Percentiles rank a stretch among this genome's conserved stretches.
phyloP scores from a whole-genome alignment of 2,113 vertebrate species.

The Otus sunia region DNA sequence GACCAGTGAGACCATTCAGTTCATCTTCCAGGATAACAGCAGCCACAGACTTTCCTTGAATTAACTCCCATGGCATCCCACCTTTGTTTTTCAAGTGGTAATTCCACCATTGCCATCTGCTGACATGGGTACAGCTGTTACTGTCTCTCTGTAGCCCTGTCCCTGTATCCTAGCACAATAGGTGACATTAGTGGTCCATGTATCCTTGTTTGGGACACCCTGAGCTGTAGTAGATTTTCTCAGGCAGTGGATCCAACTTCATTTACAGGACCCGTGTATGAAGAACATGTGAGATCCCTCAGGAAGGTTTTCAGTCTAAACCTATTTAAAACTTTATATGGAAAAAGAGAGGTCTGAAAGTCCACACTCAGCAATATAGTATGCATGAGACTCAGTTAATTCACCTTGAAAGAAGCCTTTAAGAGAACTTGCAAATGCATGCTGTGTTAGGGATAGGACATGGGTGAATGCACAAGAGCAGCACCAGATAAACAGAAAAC shows the following conservation, averaged over 20 bases:
- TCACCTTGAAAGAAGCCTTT: conserved; percentile 13
- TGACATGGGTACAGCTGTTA: not conserved
- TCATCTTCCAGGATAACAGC: not conserved
- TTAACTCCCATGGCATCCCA: not conserved
- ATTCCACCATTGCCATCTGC: not conserved
- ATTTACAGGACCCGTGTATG: not conserved
- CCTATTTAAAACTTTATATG: not conserved
- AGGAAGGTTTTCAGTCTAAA: not conserved
- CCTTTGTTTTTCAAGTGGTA: not conserved
- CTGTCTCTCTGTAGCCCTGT: not conserved
- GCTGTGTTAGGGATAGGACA: not conserved
- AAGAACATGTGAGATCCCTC: not conserved
- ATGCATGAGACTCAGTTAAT: not conserved
- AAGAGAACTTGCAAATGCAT: not conserved
- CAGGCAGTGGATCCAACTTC: not conserved
- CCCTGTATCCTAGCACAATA: not conserved
- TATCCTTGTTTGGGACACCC: not conserved
- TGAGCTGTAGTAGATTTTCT: not conserved
- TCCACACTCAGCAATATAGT: not conserved
- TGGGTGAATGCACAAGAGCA: conserved; percentile 11
- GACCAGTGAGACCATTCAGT: not conserved
- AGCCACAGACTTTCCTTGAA: not conserved
- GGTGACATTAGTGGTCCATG: not conserved
- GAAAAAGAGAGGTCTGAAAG: not conserved
- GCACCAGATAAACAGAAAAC: not conserved